Base-by-base conservation (phyloP, 2,888 invertebrate species). In the Halictus quadricinctus region DNA sequence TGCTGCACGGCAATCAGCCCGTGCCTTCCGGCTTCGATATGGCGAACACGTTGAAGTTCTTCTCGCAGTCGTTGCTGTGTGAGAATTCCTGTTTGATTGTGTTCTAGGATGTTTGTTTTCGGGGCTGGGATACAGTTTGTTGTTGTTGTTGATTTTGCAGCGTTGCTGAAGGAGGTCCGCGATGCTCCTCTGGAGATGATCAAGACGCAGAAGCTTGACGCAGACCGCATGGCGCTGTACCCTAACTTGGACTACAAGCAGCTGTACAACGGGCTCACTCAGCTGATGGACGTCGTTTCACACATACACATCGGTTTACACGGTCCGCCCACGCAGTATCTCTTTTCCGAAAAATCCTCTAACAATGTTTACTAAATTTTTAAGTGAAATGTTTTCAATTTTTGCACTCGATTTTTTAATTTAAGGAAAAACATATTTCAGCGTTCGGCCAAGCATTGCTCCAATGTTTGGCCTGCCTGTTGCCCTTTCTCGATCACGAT, bases 171-270 rank as follows among this genome's bases (percentile, higher is more conserved):
- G 95, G 99, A 99, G 96, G 99, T 99, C 79, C 98, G 98, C 36
- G 97, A 97, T 90, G 98, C 98, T 21, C 98, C 99, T 5, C 96
- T 98, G 88, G 98, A 98, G 94, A 97, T 98, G 96, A 97, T 99
- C 89, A 97, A 98, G 88, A 97, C 97, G 88, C 97, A 98, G 43
- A 97, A 98, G 93, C 97, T 97, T 94, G 99, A 99, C 95, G 95
- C 96, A 0, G 96, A 97, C 77, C 96, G 99, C 80, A 97, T 99
- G 96, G 97, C 97, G 46, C 96, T 99, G 76, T 99, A 98, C 95
- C 99, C 99, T 13, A 99, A 98, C 95, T 96, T 99, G 90, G 99
- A 99, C 95, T 99, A 99, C 95, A 98, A 98, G 94, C 99, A 98
- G 77, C 96, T 99, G 72, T 99, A 98, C 95, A 98, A 98, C 94